These are phyloP conservation scores for Zaprionus camerounensis DNA, from an alignment of 1,140 invertebrate genomes.

Conservation along the genomic window DNA sequence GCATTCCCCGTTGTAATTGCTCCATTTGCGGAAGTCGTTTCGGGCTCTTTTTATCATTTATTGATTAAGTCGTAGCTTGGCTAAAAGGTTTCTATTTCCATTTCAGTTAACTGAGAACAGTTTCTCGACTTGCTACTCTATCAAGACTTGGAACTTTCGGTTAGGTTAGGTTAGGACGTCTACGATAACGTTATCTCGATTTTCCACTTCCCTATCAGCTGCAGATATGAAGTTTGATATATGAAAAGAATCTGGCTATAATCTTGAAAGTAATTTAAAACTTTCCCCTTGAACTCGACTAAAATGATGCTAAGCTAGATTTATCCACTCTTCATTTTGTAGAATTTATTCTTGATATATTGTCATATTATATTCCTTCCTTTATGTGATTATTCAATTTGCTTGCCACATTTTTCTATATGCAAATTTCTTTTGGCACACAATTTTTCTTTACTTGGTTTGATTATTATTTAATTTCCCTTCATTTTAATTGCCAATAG, in stretches of 20 bases:
- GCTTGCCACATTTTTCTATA: background rate
- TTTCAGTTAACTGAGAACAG: background rate
- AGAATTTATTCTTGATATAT: background rate
- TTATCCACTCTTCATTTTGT: background rate
- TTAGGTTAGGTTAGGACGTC: slow-evolving; percentile 39
- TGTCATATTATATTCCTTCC: background rate
- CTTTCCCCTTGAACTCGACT: background rate
- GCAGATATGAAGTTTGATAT: background rate
- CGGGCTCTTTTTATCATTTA: slow-evolving; percentile 34
- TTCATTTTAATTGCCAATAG: slow-evolving; percentile 14
- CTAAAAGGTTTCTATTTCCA: slow-evolving; percentile 3
- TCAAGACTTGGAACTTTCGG: slow-evolving; percentile 6
- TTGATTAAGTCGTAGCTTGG: slow-evolving; percentile 10
- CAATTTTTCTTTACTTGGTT: background rate
- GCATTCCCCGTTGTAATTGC: slow-evolving; percentile 1
- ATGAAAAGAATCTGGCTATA: background rate
- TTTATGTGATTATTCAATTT: background rate
- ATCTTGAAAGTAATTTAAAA: background rate
- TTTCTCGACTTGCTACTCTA: background rate
- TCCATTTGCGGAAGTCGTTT: slow-evolving; percentile 31
- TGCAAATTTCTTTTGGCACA: background rate
- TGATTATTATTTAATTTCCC: slow-evolving; percentile 23
- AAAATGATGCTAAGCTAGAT: background rate
- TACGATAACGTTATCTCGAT: slow-evolving; percentile 9
- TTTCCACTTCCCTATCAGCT: slow-evolving; percentile 12